Percentiles rank a stretch among this genome's conserved stretches.
phyloP scores from a whole-genome alignment of 2,113 vertebrate genomes.

The Perccottus glenii region DNA sequence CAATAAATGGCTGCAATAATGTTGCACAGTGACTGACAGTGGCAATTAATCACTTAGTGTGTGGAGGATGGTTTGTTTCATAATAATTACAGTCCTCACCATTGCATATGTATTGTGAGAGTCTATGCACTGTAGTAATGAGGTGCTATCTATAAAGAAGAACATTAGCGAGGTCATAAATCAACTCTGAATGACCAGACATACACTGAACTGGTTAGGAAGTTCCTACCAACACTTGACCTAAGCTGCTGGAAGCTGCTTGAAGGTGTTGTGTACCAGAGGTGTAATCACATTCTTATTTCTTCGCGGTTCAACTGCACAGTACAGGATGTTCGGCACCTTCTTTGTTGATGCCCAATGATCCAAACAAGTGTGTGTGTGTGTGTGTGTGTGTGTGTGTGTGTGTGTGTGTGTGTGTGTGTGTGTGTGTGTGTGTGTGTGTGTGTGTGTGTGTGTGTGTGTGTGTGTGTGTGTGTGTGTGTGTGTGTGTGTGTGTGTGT shows the following conservation, averaged over 20 bases:
- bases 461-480: background rate
- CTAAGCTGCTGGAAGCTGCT: background rate
- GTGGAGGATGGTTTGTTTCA: slow-evolving; percentile 60
- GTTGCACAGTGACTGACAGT: slow-evolving; percentile 62
- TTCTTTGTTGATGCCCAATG: background rate
- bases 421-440: background rate
- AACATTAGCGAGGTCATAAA: slow-evolving; percentile 38
- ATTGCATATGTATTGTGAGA: slow-evolving; percentile 47
- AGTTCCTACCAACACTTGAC: background rate
- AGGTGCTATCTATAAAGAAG: slow-evolving; percentile 37
- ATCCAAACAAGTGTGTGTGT: background rate
- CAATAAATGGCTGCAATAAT: slow-evolving; percentile 63
- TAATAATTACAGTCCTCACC: slow-evolving; percentile 54
- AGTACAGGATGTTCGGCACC: background rate
- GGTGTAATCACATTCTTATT: background rate
- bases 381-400: background rate
- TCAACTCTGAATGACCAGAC: slow-evolving; percentile 43
- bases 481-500: background rate
- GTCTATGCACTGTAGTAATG: slow-evolving; percentile 45
- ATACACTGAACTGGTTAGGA: slow-evolving; percentile 22
- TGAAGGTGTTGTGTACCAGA: background rate
- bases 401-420: background rate
- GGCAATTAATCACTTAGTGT: slow-evolving; percentile 68
- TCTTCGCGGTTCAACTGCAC: background rate
- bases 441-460: background rate